phyloP scores from a whole-genome alignment of 2,113 vertebrate species.

The Dromaius novaehollandiae region DNA sequence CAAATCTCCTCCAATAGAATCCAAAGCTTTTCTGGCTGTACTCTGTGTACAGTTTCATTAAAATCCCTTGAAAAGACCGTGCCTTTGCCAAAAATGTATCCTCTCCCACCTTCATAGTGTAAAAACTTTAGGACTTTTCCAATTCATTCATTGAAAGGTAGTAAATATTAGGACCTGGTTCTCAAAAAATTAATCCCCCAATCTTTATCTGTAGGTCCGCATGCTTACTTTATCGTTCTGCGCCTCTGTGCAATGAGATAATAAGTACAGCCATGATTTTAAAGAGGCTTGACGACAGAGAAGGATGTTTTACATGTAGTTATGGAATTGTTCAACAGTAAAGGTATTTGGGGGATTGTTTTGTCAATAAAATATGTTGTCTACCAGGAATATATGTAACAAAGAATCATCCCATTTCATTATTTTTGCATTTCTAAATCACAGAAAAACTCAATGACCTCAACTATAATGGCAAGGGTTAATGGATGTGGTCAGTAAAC shows the following conservation, averaged over 20 bases:
- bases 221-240: not conserved
- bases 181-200: not conserved
- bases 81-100: not conserved
- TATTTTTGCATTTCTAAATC: not conserved
- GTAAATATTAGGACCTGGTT: not conserved
- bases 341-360: not conserved
- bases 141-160: not conserved
- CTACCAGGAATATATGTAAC: not conserved
- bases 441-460: not conserved
- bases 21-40: not conserved
- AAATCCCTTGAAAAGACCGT: not conserved
- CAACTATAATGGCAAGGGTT: not conserved
- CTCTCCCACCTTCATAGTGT: accelerated
- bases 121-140: not conserved
- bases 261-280: not conserved
- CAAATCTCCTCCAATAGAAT: not conserved
- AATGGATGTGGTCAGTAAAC: not conserved
- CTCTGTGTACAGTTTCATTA: not conserved
- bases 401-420: accelerated
- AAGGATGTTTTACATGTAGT: not conserved
- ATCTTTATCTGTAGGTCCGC: not conserved
- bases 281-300: not conserved
- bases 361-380: not conserved
- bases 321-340: not conserved
- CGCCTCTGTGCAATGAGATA: not conserved